A percentile compares a stretch with the other conserved stretches of the same genome.
These are phyloP conservation scores for Pyrrhosoma nymphula DNA, from an alignment of 2,888 invertebrate species.

Conservation along the genomic window DNA sequence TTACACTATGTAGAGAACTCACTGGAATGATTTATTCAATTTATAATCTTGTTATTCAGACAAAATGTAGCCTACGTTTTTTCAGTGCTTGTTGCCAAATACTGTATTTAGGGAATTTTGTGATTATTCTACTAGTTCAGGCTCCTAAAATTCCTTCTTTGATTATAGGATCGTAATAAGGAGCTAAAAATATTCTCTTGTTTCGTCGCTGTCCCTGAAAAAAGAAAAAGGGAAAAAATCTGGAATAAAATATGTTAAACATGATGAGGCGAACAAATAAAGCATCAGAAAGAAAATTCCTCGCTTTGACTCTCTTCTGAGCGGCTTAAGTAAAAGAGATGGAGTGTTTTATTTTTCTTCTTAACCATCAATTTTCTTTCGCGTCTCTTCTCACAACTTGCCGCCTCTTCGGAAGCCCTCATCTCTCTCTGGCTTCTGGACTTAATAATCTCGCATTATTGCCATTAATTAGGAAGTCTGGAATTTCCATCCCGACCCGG, in stretches of 20 bases:
- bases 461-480: conserved; percentile 13
- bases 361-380: conserved; percentile 1
- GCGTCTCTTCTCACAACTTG: neutral
- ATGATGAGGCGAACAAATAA: neutral
- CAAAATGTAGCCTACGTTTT: too few relatives aligned
- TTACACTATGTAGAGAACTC: too few relatives aligned
- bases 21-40: too few relatives aligned
- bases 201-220: neutral
- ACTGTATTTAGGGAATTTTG: too few relatives aligned
- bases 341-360: neutral
- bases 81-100: too few relatives aligned
- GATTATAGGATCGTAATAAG: too few relatives aligned
- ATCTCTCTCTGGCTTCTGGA: conserved; percentile 28
- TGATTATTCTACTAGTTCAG: too few relatives aligned
- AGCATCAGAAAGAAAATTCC: neutral
- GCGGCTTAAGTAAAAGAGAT: neutral
- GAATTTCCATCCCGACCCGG: neutral
- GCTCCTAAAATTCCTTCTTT: too few relatives aligned
- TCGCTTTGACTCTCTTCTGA: neutral
- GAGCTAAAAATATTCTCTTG: neutral
- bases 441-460: conserved; percentile 45
- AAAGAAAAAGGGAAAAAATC: neutral
- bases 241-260: neutral
- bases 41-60: too few relatives aligned
- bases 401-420: neutral